phyloP scores from a whole-genome alignment of 2,797 vertebrate genomes.

The Hafferia zeledoni region DNA sequence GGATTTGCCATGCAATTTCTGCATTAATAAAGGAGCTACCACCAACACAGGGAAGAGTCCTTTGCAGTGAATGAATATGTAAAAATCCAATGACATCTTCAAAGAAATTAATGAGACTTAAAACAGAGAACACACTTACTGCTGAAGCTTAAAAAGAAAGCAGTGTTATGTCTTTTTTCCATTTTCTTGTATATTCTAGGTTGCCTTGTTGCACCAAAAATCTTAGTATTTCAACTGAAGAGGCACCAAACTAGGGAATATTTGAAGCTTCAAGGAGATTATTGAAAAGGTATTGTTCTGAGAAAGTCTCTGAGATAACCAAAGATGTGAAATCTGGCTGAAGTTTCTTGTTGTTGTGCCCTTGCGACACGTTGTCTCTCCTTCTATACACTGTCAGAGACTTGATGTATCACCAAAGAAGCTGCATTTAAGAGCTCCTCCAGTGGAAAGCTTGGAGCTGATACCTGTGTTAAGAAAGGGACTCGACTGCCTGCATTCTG shows the following conservation, averaged over 20 bases:
- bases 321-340: neutral
- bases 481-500: neutral
- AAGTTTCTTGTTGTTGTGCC: neutral
- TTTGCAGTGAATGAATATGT: neutral
- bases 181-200: neutral
- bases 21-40: neutral
- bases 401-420: neutral
- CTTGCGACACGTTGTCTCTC: fast-evolving
- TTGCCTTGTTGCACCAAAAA: neutral
- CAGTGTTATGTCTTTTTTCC: neutral
- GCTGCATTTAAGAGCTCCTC: neutral
- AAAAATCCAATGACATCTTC: neutral
- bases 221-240: neutral
- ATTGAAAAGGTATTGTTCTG: neutral
- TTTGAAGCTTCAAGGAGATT: neutral
- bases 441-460: neutral
- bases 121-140: neutral
- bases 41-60: neutral
- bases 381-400: neutral
- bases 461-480: neutral
- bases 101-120: neutral
- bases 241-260: neutral
- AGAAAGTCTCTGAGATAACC: neutral
- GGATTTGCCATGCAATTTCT: neutral
- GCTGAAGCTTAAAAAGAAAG: neutral